These are phyloP conservation scores for Clamator glandarius DNA, from an alignment of 2,797 vertebrate species.

Conservation along the genomic window DNA sequence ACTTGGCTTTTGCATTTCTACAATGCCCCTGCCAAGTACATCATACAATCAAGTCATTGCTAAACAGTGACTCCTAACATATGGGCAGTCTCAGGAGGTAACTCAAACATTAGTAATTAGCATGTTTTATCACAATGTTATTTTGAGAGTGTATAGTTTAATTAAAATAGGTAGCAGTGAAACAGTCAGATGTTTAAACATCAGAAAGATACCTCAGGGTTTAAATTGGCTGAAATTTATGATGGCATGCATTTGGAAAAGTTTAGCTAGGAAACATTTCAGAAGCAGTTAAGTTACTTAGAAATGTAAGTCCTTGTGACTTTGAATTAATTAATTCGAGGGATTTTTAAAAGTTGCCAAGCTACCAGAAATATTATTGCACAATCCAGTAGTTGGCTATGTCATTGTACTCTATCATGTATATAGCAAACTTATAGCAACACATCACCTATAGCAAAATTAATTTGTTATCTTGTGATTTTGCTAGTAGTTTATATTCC, in stretches of 20 bases:
- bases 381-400: not conserved
- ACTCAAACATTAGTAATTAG: slow-evolving; percentile 41
- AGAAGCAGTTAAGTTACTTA: not conserved
- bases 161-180: slow-evolving; percentile 56
- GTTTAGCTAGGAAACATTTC: slow-evolving; percentile 11
- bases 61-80: slow-evolving; percentile 36
- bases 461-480: not conserved
- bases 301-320: not conserved
- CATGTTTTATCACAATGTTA: slow-evolving; percentile 50
- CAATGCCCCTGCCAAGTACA: not conserved
- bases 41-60: not conserved
- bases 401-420: not conserved
- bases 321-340: not conserved
- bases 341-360: not conserved
- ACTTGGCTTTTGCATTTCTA: slow-evolving; percentile 16
- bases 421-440: not conserved
- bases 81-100: slow-evolving; percentile 53
- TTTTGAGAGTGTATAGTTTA: slow-evolving; percentile 64
- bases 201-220: slow-evolving; percentile 19
- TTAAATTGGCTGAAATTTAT: slow-evolving; percentile 42
- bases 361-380: not conserved
- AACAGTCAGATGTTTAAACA: slow-evolving; percentile 44
- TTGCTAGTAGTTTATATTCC: not conserved
- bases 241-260: slow-evolving; percentile 9
- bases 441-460: not conserved